Base-by-base conservation (phyloP, 2,113 vertebrate genomes). In the Speoplatyrhinus poulsoni region DNA sequence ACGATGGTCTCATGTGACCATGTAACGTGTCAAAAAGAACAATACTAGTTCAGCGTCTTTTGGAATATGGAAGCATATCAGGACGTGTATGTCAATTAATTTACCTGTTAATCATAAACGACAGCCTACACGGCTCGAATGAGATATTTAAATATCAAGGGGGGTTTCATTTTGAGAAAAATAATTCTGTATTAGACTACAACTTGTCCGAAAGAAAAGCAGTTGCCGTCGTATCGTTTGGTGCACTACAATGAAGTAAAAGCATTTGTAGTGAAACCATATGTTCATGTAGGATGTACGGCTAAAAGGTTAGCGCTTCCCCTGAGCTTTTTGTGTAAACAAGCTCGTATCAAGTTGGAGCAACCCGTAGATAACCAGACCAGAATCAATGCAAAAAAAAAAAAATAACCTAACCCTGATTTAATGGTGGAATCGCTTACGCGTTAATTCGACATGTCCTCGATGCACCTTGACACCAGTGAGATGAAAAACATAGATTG, bases 241-340 rank as follows among this genome's bases (percentile, higher is more conserved):
- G 9, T 12, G 32, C n/a, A 16, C 53, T 62, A 54, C 65, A 52
- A 69, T 53, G 36, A 48, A 69, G 64, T 6, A 5, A 15, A 12
- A 17, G 4, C 3, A 5, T 9, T 61, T 12, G 46, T 47, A 41
- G 32, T 50, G 0, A 15, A 12, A 50, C 55, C 46, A 16, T 17
- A 58, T 53, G 26, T 19, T 49, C 36, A 19, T 33, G 13, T 17
- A 4, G 16, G 47, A 36, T 57, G 69, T 54, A 12, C 0, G 12
- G 57, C 2, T 56, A 19, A 56, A 65, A 65, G 75, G 57, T 68
- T 60, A 32, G 8, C 1, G 0, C 53, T 41, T 15, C 41, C 48
- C 74, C 16, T 12, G 54, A 13, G 53, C 41, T 66, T 13, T 65
- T n/a, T 63, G 59, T 78, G 61, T 66, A 69, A 69, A 69, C 67